Evolutionary conservation across 2,888 invertebrate species (phyloP), one percentile per base, ranked within the genome.

Genomic region (Sphecodes monilicornis): DNA sequence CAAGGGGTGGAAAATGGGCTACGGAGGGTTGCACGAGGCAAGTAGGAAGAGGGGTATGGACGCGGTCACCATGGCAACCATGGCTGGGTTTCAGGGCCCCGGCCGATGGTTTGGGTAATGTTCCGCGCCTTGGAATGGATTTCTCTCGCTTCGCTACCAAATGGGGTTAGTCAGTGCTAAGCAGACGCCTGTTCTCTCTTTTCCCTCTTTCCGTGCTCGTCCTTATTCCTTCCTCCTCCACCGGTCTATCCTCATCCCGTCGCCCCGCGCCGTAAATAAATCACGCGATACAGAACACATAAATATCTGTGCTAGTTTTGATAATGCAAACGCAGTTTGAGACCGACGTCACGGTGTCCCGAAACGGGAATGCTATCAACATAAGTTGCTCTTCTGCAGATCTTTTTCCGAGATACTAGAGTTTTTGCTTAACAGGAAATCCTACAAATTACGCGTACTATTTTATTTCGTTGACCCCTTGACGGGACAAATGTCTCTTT

Each of bases 51-150:
- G 90, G 90, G 92, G 92, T 91, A 92, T 92, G 93, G 93, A 93
- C 93, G 93, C 93, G 90, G 92, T 90, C 92, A 91, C 92, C 92
- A 93, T 93, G 92, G 92, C 90, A 93, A 93, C 93, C 93, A 88
- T 92, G 92, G 93, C 93, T 93, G 93, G 92, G 92, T 91, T 92
- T 92, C 91, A 91, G 91, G 90, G 91, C 91, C 86, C 88, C 86
- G 87, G 84, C 89, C 87, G 90, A 90, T 90, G 91, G 91, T 92
- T 92, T 88, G 92, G 91, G 91, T 92, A 92, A 93, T 92, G 91
- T 93, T 92, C 88, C 91, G 92, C 90, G 90, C 91, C 92, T 92
- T 92, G 90, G 89, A 91, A 92, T 91, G 91, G 91, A 93, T 92
- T 92, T 91, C 92, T 92, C 92, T 90, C 92, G 89, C 91, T 92